These are phyloP conservation scores for Sebastes taczanowskii DNA, from an alignment of 2,797 vertebrate genomes.

Conservation along the genomic window DNA sequence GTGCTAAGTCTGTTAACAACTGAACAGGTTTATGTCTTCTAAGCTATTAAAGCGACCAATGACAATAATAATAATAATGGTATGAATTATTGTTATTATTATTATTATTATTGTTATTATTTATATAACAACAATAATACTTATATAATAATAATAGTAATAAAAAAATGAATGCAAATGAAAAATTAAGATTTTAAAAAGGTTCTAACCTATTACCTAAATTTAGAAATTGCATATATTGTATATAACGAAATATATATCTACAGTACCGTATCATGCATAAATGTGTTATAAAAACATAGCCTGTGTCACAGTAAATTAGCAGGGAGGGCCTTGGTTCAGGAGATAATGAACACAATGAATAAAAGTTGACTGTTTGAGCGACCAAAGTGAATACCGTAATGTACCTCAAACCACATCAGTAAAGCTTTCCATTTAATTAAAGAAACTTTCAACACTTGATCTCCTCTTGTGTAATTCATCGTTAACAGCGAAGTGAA, in stretches of 20 bases:
- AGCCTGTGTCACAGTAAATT: neutral
- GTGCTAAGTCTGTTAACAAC: neutral
- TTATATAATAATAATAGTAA: neutral
- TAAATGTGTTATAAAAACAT: neutral
- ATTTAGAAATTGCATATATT: neutral
- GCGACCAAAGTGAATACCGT: neutral
- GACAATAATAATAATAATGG: neutral
- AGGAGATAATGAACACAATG: neutral
- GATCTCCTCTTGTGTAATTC: slow-evolving; percentile 22
- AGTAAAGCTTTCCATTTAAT: neutral
- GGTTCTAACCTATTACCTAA: neutral
- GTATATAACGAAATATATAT: neutral
- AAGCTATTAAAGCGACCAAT: neutral
- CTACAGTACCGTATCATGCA: neutral
- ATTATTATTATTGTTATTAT: too few relatives aligned
- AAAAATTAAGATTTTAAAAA: neutral
- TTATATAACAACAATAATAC: neutral
- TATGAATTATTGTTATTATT: too few relatives aligned
- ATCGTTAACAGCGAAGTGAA: slow-evolving; percentile 34
- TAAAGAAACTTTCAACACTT: slow-evolving; percentile 10
- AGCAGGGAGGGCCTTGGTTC: neutral
- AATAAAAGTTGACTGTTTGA: neutral
- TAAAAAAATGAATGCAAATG: neutral
- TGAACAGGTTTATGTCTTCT: neutral
- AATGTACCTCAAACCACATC: neutral